Conservation (phyloP, 2,888 invertebrate species). For the Operophtera brumata region DNA sequence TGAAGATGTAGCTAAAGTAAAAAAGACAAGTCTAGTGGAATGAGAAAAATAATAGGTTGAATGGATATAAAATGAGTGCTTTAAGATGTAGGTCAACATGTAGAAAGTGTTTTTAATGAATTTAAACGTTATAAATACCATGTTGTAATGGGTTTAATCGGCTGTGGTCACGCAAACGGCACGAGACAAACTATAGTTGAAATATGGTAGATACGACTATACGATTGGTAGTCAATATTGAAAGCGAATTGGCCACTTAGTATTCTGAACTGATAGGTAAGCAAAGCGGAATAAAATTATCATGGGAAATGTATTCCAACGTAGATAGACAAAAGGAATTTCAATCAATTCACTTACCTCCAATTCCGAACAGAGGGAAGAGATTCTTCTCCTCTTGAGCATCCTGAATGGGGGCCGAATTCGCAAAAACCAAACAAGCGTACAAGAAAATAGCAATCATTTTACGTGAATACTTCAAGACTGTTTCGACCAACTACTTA, state of each 20-base stretch:
- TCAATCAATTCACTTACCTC: conserved; percentile 20
- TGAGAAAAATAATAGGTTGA: too few relatives aligned
- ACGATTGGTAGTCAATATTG: neutral
- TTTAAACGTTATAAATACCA: neutral
- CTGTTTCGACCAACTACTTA: conserved; percentile 23
- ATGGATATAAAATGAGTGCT: too few relatives aligned
- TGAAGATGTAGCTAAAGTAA: too few relatives aligned
- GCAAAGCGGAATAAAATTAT: conserved; percentile 4
- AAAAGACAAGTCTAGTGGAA: too few relatives aligned
- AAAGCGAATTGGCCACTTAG: conserved; percentile 2
- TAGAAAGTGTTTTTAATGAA: conserved; percentile 6
- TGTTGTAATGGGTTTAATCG: conserved; percentile 1
- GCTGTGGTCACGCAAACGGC: neutral
- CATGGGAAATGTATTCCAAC: conserved; percentile 5
- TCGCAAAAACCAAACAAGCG: conserved; percentile 31
- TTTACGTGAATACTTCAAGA: conserved; percentile 18
- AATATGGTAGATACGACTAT: neutral
- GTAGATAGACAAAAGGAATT: too few relatives aligned
- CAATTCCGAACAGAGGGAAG: conserved; percentile 23
- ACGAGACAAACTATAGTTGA: neutral
- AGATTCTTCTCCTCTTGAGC: conserved; percentile 34
- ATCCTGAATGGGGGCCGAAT: conserved; percentile 43
- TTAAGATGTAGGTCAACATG: too few relatives aligned
- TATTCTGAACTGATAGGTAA: conserved; percentile 14
- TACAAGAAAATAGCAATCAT: conserved; percentile 28